These are phyloP conservation scores for Amphipyra tragopoginis DNA, from an alignment of 2,888 invertebrate genomes.

Conservation along the genomic window DNA sequence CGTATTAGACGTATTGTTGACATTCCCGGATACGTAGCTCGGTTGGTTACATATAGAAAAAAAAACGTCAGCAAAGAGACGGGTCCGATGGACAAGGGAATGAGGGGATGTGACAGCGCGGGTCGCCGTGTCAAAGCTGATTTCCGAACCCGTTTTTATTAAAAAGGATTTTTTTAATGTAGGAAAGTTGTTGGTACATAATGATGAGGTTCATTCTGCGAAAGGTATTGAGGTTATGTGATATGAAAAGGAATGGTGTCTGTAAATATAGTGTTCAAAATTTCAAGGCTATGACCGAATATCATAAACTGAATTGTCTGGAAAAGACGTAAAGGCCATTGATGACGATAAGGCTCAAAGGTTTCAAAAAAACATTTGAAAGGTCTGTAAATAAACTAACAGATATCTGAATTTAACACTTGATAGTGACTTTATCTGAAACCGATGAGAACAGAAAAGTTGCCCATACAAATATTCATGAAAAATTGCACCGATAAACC, in stretches of 20 bases:
- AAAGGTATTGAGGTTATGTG: not conserved
- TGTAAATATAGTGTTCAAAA: not conserved
- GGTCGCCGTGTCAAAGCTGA: conserved; percentile 60
- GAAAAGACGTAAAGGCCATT: not conserved
- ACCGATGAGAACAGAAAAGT: not conserved
- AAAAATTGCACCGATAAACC: conserved; percentile 23
- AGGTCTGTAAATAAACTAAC: not conserved
- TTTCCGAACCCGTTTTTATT: conserved; percentile 42
- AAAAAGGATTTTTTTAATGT: conserved; percentile 36
- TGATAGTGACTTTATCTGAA: not conserved
- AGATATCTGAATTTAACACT: not conserved
- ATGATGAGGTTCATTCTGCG: conserved; percentile 3
- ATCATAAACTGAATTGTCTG: too few relatives aligned
- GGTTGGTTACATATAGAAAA: conserved; percentile 54
- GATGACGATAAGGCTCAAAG: not conserved
- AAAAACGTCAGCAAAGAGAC: conserved; percentile 60
- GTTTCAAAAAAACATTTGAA: too few relatives aligned
- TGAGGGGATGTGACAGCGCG: conserved; percentile 62
- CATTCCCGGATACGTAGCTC: conserved; percentile 31
- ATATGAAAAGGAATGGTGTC: not conserved
- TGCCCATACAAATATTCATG: not conserved
- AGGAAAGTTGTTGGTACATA: not conserved
- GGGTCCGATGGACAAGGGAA: conserved; percentile 60
- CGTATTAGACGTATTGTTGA: conserved; percentile 53
- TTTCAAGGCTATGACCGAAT: not conserved